phyloP scores from a whole-genome alignment of 2,113 vertebrate species.

The Paracanthobrama guichenoti region DNA sequence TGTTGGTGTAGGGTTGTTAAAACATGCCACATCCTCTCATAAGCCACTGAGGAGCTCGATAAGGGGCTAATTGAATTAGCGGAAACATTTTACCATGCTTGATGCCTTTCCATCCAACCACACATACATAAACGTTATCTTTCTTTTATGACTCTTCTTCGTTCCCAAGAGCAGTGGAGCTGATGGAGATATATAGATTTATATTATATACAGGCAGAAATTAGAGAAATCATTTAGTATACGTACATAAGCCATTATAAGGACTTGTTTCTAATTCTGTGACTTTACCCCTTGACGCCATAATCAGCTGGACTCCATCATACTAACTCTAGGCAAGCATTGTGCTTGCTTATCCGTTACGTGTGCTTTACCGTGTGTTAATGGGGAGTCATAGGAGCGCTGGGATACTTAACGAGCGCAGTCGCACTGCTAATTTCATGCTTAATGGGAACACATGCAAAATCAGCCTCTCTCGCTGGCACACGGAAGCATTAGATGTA shows the following conservation, averaged over 20 bases:
- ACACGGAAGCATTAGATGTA: slow-evolving; percentile 12
- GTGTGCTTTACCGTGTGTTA: slow-evolving; percentile 2
- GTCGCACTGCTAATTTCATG: slow-evolving; percentile 22
- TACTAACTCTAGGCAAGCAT: neutral
- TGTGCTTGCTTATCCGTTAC: neutral
- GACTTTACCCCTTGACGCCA: neutral
- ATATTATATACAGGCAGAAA: neutral
- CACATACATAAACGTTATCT: slow-evolving; percentile 15
- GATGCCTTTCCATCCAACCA: slow-evolving; percentile 31
- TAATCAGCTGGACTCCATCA: neutral
- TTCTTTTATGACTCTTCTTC: slow-evolving; percentile 5
- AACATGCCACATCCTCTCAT: slow-evolving; percentile 17
- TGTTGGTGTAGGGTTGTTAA: slow-evolving; percentile 23
- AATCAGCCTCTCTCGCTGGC: slow-evolving; percentile 9
- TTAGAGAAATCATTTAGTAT: neutral
- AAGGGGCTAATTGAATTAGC: slow-evolving; percentile 48
- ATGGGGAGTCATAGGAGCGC: slow-evolving; percentile 18
- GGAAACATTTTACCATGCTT: slow-evolving; percentile 34
- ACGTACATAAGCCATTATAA: neutral
- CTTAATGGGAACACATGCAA: slow-evolving; percentile 16
- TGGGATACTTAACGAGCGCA: slow-evolving; percentile 18
- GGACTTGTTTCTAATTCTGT: neutral
- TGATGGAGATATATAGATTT: neutral
- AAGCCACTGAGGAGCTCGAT: slow-evolving; percentile 31
- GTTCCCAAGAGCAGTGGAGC: neutral